Conservation (phyloP, 2,797 vertebrate species). For the Simalia tracyae region DNA sequence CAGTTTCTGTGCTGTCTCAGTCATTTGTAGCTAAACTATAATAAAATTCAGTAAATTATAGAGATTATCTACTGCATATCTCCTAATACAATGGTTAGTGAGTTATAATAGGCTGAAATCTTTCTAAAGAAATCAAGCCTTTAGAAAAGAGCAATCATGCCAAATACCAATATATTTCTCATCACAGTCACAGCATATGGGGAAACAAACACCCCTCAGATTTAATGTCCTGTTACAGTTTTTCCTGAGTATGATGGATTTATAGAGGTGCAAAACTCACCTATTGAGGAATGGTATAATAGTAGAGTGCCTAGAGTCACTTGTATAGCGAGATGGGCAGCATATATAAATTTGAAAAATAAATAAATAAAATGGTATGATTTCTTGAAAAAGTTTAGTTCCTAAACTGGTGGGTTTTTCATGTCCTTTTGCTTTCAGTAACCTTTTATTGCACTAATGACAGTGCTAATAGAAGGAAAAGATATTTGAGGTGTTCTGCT, state of each 20-base stretch:
- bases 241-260: neutral
- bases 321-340: too few species aligned
- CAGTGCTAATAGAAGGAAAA: neutral
- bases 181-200: neutral
- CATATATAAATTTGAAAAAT: too few species aligned
- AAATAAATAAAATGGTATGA: neutral
- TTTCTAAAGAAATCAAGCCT: neutral
- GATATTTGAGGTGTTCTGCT: neutral
- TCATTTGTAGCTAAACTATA: neutral
- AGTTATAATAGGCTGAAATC: neutral
- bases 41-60: neutral
- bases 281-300: neutral
- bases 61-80: neutral
- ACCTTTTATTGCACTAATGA: neutral
- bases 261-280: neutral
- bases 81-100: neutral
- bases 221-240: neutral
- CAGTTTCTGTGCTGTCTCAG: neutral
- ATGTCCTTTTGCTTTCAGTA: neutral
- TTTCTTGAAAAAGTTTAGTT: neutral
- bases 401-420: neutral
- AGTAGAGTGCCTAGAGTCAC: too few species aligned
- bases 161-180: neutral
- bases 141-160: neutral
- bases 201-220: neutral